Percentiles rank a stretch among this genome's conserved stretches.
These are phyloP conservation scores for Rhinolophus ferrumequinum DNA, from an alignment of 2,113 vertebrate species.

Conservation along the genomic window DNA sequence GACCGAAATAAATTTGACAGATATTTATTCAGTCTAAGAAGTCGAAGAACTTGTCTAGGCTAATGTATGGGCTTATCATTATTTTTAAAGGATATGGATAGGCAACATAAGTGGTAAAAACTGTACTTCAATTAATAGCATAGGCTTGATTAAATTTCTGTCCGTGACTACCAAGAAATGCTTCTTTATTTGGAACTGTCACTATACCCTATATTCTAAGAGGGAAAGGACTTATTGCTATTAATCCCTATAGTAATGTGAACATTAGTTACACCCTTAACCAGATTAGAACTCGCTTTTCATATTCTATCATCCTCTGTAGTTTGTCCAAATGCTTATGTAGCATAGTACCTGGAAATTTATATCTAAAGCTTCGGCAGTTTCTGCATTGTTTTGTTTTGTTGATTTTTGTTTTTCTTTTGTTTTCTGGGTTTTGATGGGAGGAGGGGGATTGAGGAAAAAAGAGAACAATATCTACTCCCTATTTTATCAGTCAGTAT, in stretches of 20 bases:
- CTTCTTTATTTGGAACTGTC: neutral
- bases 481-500: neutral
- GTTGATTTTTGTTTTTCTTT: neutral
- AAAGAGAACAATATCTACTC: neutral
- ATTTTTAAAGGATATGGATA: neutral
- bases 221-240: neutral
- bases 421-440: neutral
- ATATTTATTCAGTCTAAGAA: neutral
- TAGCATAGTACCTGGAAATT: neutral
- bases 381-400: neutral
- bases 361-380: neutral
- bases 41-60: neutral
- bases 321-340: neutral
- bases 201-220: neutral
- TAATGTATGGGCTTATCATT: neutral
- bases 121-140: neutral
- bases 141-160: neutral
- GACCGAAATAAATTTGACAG: neutral
- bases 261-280: neutral
- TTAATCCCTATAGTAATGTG: neutral
- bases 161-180: neutral
- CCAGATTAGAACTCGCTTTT: neutral
- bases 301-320: neutral
- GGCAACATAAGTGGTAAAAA: neutral
- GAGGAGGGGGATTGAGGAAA: neutral